These are phyloP conservation scores for Lucifuga dentata DNA, from an alignment of 2,113 vertebrate genomes.

Conservation along the genomic window DNA sequence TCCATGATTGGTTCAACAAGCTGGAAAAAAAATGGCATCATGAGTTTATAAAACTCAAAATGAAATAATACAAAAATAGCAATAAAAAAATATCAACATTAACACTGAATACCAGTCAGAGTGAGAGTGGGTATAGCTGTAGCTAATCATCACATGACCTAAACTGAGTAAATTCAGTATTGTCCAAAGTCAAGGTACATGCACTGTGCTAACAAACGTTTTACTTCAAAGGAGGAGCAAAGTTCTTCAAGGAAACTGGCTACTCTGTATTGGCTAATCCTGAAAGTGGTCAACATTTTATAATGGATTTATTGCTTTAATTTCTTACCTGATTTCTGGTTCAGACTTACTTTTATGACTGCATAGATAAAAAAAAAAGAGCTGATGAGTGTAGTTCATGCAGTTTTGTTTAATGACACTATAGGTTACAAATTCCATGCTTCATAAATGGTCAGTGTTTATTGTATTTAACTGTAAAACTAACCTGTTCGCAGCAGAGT, in stretches of 20 bases:
- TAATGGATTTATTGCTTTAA: background rate
- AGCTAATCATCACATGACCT: background rate
- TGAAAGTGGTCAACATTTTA: background rate
- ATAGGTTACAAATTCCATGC: background rate
- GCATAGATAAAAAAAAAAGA: background rate
- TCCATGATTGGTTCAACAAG: slow-evolving; percentile 73
- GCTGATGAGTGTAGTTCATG: background rate
- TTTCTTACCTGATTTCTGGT: slow-evolving; percentile 61
- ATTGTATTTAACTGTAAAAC: slow-evolving; percentile 26
- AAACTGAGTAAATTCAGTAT: background rate
- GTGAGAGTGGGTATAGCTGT: too few species aligned
- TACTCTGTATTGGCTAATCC: background rate
- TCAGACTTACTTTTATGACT: slow-evolving; percentile 35
- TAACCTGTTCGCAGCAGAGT: slow-evolving; percentile 53
- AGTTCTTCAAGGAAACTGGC: slow-evolving; percentile 24
- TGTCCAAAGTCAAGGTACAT: background rate
- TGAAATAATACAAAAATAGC: background rate
- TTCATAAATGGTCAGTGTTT: background rate
- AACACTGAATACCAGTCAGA: background rate
- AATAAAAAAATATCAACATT: background rate
- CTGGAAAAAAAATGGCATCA: slow-evolving; percentile 35
- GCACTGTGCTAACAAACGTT: background rate
- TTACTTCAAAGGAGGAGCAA: slow-evolving; percentile 12
- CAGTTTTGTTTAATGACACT: background rate
- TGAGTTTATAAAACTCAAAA: background rate